phyloP scores from a whole-genome alignment of 2,113 vertebrate species.

The Ailuropoda melanoleuca region DNA sequence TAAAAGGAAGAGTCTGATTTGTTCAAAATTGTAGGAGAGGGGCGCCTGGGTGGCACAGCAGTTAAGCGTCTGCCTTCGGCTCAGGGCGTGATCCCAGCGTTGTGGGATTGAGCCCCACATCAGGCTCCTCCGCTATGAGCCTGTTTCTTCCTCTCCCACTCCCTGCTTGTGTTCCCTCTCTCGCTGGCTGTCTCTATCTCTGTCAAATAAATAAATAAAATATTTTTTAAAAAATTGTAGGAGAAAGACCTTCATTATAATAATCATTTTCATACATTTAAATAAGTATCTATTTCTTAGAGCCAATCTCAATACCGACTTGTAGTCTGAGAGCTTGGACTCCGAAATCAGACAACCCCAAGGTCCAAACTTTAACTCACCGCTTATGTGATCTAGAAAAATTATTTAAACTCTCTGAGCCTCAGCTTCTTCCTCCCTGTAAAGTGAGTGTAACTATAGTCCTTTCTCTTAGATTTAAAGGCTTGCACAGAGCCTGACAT shows the following conservation, averaged over 20 bases:
- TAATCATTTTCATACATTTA: neutral
- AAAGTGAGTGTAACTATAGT: neutral
- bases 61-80: too few relatives aligned
- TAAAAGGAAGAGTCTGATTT: neutral
- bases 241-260: neutral
- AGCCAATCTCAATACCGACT: neutral
- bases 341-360: neutral
- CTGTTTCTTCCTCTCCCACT: too few relatives aligned
- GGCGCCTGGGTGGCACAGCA: too few relatives aligned
- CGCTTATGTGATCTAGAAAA: neutral
- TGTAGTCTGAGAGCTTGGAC: neutral
- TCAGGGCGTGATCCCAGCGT: too few relatives aligned
- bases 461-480: slow-evolving; percentile 13
- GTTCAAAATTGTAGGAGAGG: slow-evolving; percentile 26
- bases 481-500: neutral
- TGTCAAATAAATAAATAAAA: too few relatives aligned
- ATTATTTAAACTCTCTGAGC: neutral
- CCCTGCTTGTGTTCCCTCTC: too few relatives aligned
- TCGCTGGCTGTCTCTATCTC: too few relatives aligned
- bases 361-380: neutral
- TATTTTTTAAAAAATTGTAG: slow-evolving; percentile 14
- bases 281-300: neutral
- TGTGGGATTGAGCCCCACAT: too few relatives aligned
- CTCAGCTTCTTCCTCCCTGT: slow-evolving; percentile 7
- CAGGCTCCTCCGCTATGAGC: too few relatives aligned